These are phyloP conservation scores for Cyclophora punctaria DNA, from an alignment of 2,888 invertebrate genomes.

Conservation along the genomic window DNA sequence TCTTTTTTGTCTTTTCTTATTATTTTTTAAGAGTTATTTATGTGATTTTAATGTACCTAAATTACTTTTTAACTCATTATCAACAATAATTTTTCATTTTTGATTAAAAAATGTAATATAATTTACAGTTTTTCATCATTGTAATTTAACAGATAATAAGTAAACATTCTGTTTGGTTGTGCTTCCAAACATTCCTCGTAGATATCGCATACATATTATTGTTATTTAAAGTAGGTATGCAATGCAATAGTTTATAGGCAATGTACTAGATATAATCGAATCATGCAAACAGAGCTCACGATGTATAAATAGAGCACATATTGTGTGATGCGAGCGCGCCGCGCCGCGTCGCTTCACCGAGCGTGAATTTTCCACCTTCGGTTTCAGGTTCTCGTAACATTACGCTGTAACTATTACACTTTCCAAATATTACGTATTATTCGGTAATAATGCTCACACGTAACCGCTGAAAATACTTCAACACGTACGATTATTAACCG, in stretches of 20 bases:
- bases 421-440: conserved; percentile 68
- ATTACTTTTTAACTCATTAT: conserved; percentile 22
- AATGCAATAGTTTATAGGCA: too few species aligned
- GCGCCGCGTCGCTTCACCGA: conserved; percentile 50
- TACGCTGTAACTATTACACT: conserved; percentile 63
- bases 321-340: conserved; percentile 1
- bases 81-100: neutral
- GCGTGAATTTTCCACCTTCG: conserved; percentile 72
- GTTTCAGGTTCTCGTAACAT: conserved; percentile 66
- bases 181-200: too few species aligned
- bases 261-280: too few species aligned
- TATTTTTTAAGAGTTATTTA: conserved; percentile 44
- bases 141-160: neutral
- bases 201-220: too few species aligned
- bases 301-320: too few species aligned
- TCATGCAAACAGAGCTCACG: too few species aligned
- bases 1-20: conserved; percentile 47
- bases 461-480: conserved; percentile 45
- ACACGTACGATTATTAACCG: conserved; percentile 4
- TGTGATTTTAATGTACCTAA: conserved; percentile 47
- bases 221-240: too few species aligned
- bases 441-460: conserved; percentile 53
- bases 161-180: too few species aligned
- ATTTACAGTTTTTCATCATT: neutral
- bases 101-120: conserved; percentile 4